A percentile compares a stretch with the other conserved stretches of the same genome.
phyloP scores from a whole-genome alignment of 2,113 vertebrate species.

The Psammodynastes pulverulentus region DNA sequence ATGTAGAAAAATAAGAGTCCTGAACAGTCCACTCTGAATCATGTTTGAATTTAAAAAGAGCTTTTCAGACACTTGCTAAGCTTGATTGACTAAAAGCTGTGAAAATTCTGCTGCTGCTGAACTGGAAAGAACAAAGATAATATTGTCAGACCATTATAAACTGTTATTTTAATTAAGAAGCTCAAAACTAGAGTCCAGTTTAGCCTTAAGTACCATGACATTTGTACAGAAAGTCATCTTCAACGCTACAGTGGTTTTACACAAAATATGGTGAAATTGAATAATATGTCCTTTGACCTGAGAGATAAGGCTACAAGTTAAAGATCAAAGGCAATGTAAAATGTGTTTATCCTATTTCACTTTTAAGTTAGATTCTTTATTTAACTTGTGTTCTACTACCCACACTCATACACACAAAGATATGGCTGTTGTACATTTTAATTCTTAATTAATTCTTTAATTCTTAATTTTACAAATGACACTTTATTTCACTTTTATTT shows the following conservation, averaged over 20 bases:
- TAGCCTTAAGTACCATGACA: constrained; percentile 82
- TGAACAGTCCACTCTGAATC: constrained; percentile 57
- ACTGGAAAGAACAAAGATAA: constrained; percentile 79
- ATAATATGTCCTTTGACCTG: constrained; percentile 77
- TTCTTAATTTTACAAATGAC: constrained; percentile 9
- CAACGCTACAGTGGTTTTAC: constrained; percentile 80
- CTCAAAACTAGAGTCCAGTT: constrained; percentile 77
- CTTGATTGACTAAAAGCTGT: constrained; percentile 76
- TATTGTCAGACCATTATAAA: constrained; percentile 77
- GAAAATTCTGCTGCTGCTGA: constrained; percentile 74
- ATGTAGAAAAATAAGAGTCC: constrained; percentile 53
- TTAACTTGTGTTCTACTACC: constrained; percentile 38
- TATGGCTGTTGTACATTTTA: constrained; percentile 24
- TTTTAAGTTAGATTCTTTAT: constrained; percentile 65
- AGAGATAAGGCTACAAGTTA: constrained; percentile 80
- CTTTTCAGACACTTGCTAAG: constrained; percentile 63
- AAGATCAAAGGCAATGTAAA: constrained; percentile 78
- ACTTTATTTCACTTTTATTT: not conserved
- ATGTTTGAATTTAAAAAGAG: constrained; percentile 66
- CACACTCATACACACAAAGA: constrained; percentile 23
- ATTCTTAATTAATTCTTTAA: constrained; percentile 27
- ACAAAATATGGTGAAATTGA: constrained; percentile 83
- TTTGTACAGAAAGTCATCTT: constrained; percentile 83
- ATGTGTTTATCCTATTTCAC: constrained; percentile 66
- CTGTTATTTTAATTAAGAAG: constrained; percentile 81